Conservation (phyloP, 2,888 invertebrate species). For the Eristalis arbustorum region DNA sequence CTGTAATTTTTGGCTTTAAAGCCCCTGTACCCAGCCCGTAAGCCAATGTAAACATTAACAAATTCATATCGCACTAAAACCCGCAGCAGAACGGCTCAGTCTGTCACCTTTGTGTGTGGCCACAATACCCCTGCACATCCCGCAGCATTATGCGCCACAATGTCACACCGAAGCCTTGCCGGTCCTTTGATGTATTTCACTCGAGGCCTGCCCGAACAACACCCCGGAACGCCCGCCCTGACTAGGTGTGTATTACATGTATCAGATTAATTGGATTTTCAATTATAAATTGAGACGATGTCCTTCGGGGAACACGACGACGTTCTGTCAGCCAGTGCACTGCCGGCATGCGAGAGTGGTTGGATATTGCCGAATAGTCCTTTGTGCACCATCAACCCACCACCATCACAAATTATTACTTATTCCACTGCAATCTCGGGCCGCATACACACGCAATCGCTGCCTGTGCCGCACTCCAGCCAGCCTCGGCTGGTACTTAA, state of each 20-base stretch:
- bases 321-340: conserved; percentile 65
- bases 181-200: background rate
- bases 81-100: background rate
- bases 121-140: background rate
- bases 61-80: background rate
- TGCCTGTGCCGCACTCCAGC: background rate
- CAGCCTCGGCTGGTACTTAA: conserved; percentile 37
- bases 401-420: conserved; percentile 62
- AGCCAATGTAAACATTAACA: background rate
- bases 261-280: conserved; percentile 70
- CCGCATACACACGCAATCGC: background rate
- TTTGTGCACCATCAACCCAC: conserved; percentile 45
- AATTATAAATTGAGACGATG: conserved; percentile 63
- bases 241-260: conserved; percentile 62
- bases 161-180: background rate
- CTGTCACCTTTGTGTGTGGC: background rate
- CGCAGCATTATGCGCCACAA: background rate
- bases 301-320: conserved; percentile 61
- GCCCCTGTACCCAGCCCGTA: too few relatives aligned
- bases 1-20: too few relatives aligned
- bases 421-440: conserved; percentile 47
- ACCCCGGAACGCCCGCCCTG: background rate
- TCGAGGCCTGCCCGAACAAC: background rate
- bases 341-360: conserved; percentile 41
- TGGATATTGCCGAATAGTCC: conserved; percentile 47